A percentile compares a stretch with the other conserved stretches of the same genome.
These are phyloP conservation scores for Synergus umbraculus DNA, from an alignment of 2,888 invertebrate species.

Conservation along the genomic window DNA sequence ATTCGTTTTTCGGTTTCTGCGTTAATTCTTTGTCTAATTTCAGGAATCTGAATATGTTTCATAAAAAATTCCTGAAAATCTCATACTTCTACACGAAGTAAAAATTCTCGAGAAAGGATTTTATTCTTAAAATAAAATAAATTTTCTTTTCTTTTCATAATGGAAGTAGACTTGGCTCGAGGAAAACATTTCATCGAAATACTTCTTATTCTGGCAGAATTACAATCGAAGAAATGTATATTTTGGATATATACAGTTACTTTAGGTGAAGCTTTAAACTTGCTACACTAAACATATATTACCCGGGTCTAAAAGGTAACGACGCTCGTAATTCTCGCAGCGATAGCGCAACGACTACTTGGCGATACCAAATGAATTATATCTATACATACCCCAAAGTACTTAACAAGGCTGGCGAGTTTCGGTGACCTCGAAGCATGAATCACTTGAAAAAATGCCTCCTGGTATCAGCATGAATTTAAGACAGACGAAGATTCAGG, in stretches of 20 bases:
- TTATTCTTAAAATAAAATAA: background rate
- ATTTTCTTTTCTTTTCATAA: background rate
- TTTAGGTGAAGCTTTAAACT: conserved; percentile 37
- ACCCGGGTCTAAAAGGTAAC: conserved; percentile 67
- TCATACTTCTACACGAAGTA: background rate
- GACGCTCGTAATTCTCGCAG: conserved; percentile 69
- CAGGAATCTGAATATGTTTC: too few relatives aligned
- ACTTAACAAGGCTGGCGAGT: conserved; percentile 32
- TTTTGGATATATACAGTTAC: conserved; percentile 31
- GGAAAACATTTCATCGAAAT: conserved; percentile 26
- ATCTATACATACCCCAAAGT: conserved; percentile 33
- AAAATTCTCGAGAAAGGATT: background rate
- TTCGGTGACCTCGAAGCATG: conserved; percentile 16
- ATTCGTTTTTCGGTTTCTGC: too few relatives aligned
- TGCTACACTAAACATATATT: conserved; percentile 56
- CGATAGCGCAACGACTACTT: conserved; percentile 58
- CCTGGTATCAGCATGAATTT: background rate
- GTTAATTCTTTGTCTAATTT: too few relatives aligned
- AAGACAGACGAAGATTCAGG: background rate
- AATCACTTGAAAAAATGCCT: conserved; percentile 30
- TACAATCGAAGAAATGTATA: conserved; percentile 30
- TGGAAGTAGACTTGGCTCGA: conserved; percentile 28
- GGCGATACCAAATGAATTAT: conserved; percentile 51
- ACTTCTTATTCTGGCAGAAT: conserved; percentile 25
- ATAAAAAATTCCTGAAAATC: too few relatives aligned